Evolutionary conservation across 2,113 vertebrate genomes (phyloP).

Genomic region (Podarcis cretensis): DNA sequence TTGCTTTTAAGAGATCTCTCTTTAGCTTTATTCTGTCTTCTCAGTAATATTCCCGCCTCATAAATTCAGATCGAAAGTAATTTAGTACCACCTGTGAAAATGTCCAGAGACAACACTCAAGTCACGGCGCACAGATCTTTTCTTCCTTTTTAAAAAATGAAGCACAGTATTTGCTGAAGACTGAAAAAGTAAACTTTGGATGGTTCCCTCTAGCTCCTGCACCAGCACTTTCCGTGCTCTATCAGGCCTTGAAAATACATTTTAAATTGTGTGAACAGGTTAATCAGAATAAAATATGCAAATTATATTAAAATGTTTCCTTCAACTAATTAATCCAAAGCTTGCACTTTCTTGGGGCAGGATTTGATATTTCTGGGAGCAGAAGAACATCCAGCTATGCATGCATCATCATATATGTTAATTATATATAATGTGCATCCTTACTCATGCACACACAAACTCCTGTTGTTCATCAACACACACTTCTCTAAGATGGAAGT

Average conservation of each 20-base stretch:
- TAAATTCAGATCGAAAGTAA: not conserved
- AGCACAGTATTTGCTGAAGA: not conserved
- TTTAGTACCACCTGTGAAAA: not conserved
- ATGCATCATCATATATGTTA: not conserved
- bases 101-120: not conserved
- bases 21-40: not conserved
- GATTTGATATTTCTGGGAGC: not conserved
- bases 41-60: not conserved
- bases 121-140: not conserved
- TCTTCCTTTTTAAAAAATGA: not conserved
- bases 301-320: not conserved
- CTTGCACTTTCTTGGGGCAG: not conserved
- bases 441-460: not conserved
- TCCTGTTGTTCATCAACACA: not conserved
- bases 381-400: not conserved
- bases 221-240: not conserved
- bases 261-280: not conserved
- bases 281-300: not conserved
- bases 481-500: not conserved
- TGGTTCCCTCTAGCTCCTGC: not conserved
- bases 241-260: not conserved
- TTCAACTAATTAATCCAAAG: not conserved
- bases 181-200: not conserved
- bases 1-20: not conserved
- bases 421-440: too few species aligned